Percentiles rank a stretch among this genome's conserved stretches.
These are phyloP conservation scores for Cantharis flavilabris DNA, from an alignment of 2,888 invertebrate genomes.

Conservation along the genomic window DNA sequence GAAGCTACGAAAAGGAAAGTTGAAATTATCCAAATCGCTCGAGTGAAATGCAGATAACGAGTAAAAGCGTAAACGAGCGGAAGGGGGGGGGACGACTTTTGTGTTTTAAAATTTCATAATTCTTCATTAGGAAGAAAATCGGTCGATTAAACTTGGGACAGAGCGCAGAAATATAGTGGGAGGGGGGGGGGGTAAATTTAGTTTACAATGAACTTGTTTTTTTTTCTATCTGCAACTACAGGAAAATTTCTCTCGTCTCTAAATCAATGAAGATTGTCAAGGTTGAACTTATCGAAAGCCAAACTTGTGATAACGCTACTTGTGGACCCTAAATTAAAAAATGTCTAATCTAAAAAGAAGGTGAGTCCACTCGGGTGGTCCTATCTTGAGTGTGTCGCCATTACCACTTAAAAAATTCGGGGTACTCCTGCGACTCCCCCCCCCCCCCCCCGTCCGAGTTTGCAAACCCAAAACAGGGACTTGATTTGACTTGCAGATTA, in stretches of 20 bases:
- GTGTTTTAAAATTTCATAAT: too few species aligned
- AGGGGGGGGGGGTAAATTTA: too few species aligned
- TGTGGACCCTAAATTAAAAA: not conserved
- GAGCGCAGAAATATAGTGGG: too few species aligned
- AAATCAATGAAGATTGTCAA: not conserved
- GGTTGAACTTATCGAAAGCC: not conserved
- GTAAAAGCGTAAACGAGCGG: not conserved
- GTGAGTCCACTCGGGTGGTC: not conserved
- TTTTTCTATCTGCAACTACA: too few species aligned
- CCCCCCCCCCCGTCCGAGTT: not conserved
- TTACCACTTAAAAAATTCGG: not conserved
- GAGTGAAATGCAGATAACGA: not conserved
- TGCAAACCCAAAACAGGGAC: too few species aligned
- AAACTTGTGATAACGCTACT: not conserved
- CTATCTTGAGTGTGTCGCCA: not conserved
- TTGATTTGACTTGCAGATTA: too few species aligned
- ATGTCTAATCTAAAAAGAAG: not conserved
- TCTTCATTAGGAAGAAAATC: too few species aligned
- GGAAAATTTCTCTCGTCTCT: too few species aligned
- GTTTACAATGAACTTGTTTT: too few species aligned
- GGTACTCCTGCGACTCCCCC: not conserved
- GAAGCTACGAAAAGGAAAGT: not conserved
- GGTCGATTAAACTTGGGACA: too few species aligned
- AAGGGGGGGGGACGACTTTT: not conserved
- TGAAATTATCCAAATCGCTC: not conserved